These are phyloP conservation scores for Theodoxus fluviatilis DNA, from an alignment of 2,888 invertebrate species.

Conservation along the genomic window DNA sequence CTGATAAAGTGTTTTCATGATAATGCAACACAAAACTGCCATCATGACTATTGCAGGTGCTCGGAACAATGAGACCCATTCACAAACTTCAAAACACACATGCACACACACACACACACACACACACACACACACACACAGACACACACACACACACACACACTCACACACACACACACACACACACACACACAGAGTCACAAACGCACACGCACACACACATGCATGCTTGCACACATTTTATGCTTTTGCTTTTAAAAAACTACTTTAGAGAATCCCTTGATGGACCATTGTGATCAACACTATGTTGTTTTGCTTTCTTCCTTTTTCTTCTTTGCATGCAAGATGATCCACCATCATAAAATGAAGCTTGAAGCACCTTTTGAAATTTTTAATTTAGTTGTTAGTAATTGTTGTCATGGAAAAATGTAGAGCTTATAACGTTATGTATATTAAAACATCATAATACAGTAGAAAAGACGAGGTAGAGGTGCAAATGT, in stretches of 20 bases:
- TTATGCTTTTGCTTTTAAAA: neutral
- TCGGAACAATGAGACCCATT: too few relatives aligned
- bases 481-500: too few relatives aligned
- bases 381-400: neutral
- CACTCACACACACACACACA: conserved; percentile 21
- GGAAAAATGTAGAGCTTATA: too few relatives aligned
- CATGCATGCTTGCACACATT: neutral
- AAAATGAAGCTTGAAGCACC: neutral
- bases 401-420: neutral
- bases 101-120: neutral
- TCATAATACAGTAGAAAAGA: too few relatives aligned
- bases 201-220: conserved; percentile 7
- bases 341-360: neutral
- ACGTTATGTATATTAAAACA: too few relatives aligned
- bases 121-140: conserved; percentile 18
- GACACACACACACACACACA: conserved; percentile 21
- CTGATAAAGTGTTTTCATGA: too few relatives aligned
- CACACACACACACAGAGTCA: neutral
- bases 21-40: too few relatives aligned
- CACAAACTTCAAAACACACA: neutral
- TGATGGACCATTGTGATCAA: too few relatives aligned
- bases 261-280: neutral
- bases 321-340: too few relatives aligned
- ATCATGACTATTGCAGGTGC: too few relatives aligned
- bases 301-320: too few relatives aligned